phyloP scores from a whole-genome alignment of 35 echinoderm and acorn worm genomes.

The Heliocidaris erythrogramma region DNA sequence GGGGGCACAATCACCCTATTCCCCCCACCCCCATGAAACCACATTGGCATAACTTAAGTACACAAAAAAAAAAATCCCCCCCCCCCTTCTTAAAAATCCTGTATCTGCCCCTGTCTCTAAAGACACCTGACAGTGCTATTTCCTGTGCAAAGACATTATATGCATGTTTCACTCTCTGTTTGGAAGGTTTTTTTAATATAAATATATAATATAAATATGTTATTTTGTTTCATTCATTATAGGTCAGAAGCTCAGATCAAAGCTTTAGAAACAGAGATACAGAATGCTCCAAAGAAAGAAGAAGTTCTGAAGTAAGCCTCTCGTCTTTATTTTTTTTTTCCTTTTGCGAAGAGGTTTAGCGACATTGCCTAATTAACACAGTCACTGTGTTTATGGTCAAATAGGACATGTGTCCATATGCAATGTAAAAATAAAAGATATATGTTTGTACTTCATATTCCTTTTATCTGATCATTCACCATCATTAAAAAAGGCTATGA shows the following conservation, averaged over 20 bases:
- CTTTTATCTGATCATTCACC: background rate
- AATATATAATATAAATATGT: too few species aligned
- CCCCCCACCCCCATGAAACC: too few species aligned
- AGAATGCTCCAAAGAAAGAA: constrained; percentile 49
- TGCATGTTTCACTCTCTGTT: too few species aligned
- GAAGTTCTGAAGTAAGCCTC: constrained; percentile 59
- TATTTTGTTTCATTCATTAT: background rate
- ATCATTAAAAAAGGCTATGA: background rate
- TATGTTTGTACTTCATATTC: background rate
- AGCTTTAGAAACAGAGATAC: constrained; percentile 20
- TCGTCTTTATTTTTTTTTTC: background rate
- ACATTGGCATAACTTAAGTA: too few species aligned
- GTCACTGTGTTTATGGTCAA: background rate
- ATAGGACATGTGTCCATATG: background rate
- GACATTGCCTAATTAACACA: background rate
- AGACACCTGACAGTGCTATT: too few species aligned
- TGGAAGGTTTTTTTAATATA: too few species aligned
- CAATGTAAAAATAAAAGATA: background rate
- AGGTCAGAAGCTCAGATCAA: constrained; percentile 36
- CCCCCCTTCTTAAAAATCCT: too few species aligned
- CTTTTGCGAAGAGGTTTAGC: background rate
- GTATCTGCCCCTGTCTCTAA: too few species aligned
- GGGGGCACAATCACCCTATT: too few species aligned
- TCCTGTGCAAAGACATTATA: too few species aligned
- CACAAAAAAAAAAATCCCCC: too few species aligned